Conservation (phyloP, 2,797 vertebrate species). For the Ptychadena robeensis region DNA sequence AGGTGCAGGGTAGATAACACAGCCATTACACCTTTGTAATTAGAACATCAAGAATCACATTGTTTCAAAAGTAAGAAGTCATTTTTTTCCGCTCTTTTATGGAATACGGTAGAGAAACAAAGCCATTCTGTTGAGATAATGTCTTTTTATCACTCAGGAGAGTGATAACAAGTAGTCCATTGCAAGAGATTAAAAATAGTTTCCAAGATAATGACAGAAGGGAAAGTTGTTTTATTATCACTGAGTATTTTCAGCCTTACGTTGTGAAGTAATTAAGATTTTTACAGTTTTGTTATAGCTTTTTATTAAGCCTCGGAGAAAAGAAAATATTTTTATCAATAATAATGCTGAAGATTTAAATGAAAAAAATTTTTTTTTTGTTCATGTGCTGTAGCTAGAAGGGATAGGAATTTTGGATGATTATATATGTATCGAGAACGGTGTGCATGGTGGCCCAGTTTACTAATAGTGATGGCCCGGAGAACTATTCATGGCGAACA, state of each 20-base stretch:
- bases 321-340: neutral
- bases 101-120: constrained; percentile 22
- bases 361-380: neutral
- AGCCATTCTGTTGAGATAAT: constrained; percentile 31
- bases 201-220: constrained; percentile 38
- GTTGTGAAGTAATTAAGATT: constrained; percentile 37
- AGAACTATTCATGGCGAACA: too few relatives aligned
- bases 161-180: constrained; percentile 28
- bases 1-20: neutral
- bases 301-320: constrained; percentile 10
- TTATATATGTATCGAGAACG: too few relatives aligned
- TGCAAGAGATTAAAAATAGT: constrained; percentile 32
- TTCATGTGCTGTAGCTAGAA: too few relatives aligned
- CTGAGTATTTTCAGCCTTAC: constrained; percentile 12
- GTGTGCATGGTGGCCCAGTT: too few relatives aligned
- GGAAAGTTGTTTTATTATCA: constrained; percentile 31
- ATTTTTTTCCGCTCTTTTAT: constrained; percentile 29
- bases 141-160: constrained; percentile 24
- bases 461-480: too few relatives aligned
- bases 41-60: constrained; percentile 2
- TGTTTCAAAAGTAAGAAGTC: constrained; percentile 5
- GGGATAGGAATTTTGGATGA: too few relatives aligned
- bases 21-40: neutral
- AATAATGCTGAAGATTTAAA: constrained; percentile 5
- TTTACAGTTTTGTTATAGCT: constrained; percentile 28